These are phyloP conservation scores for Chromobotia macracanthus DNA, from an alignment of 2,797 vertebrate species.

Conservation along the genomic window DNA sequence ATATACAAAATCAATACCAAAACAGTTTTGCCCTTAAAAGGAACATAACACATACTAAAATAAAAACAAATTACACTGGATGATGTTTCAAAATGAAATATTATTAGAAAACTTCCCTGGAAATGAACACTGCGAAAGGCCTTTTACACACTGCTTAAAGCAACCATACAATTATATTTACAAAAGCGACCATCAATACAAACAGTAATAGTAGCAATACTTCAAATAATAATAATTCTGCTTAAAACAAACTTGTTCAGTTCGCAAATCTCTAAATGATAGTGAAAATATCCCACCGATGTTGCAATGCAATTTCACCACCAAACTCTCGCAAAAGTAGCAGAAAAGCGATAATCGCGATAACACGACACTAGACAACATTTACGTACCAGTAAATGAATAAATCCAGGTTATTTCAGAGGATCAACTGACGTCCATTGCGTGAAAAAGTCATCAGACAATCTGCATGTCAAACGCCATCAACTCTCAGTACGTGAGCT, in stretches of 20 bases:
- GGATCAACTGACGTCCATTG: slow-evolving; percentile 1
- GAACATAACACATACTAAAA: not conserved
- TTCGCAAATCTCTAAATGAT: not conserved
- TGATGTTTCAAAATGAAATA: not conserved
- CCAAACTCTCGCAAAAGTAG: not conserved
- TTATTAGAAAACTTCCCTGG: too few relatives aligned
- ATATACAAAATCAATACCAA: not conserved
- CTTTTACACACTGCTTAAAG: not conserved
- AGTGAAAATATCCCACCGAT: not conserved
- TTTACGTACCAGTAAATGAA: slow-evolving; percentile 16
- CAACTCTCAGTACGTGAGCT: not conserved
- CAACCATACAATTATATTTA: not conserved
- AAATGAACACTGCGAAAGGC: too few relatives aligned
- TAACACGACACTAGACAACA: not conserved
- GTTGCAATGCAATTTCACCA: not conserved
- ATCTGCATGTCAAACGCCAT: slow-evolving; percentile 11
- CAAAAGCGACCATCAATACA: not conserved
- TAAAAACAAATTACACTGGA: not conserved
- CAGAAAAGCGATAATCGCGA: not conserved
- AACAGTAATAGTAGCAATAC: not conserved
- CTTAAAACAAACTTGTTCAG: not conserved
- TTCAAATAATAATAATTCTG: not conserved
- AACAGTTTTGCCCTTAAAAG: not conserved
- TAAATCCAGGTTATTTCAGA: not conserved
- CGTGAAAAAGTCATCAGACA: not conserved